These are phyloP conservation scores for Hesperophylax magnus DNA, from an alignment of 1,140 invertebrate genomes.

Conservation along the genomic window DNA sequence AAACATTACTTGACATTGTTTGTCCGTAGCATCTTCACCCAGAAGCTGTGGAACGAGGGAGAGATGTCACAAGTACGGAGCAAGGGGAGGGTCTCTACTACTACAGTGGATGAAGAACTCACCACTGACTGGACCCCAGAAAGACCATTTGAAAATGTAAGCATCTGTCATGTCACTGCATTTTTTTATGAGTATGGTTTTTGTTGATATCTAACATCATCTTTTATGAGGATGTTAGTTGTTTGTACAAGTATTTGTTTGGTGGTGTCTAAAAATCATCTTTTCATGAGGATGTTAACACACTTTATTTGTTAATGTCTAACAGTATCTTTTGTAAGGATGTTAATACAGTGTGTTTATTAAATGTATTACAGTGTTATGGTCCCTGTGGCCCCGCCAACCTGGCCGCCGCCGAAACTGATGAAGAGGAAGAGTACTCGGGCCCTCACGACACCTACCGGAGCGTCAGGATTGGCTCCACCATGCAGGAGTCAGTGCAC, in stretches of 20 bases:
- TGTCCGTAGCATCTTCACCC: conserved; percentile 63
- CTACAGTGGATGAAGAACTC: conserved; percentile 80
- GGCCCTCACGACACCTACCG: conserved; percentile 50
- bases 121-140: conserved; percentile 90
- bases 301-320: no score
- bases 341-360: no score
- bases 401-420: neutral
- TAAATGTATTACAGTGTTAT: conserved; percentile 43
- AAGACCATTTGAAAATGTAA: conserved; percentile 92
- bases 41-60: conserved; percentile 72
- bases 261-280: no score
- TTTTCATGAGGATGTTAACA: no score
- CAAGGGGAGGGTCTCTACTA: conserved; percentile 62
- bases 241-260: no score
- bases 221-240: no score
- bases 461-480: conserved; percentile 46
- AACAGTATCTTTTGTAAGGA: no score
- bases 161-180: conserved; percentile 59
- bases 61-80: conserved; percentile 66
- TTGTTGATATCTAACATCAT: no score
- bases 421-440: conserved; percentile 32
- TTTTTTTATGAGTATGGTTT: no score
- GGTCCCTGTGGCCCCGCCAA: conserved; percentile 42
- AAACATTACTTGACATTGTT: neutral
- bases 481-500: conserved; percentile 26